Conservation (phyloP, 1,140 invertebrate genomes). For the Lerema accius region DNA sequence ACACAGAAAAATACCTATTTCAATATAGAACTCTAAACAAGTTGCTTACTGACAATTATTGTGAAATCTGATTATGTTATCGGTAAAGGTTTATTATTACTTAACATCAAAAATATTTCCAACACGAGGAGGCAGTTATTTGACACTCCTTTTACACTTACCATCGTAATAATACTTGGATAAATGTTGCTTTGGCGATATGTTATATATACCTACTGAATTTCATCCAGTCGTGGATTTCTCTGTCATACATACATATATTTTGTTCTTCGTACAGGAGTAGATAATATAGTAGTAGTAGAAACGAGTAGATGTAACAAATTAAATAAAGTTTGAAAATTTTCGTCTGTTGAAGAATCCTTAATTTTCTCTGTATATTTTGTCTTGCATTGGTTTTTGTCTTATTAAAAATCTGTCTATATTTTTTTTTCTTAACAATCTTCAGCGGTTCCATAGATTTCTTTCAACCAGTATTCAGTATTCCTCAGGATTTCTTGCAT, state of each 20-base stretch:
- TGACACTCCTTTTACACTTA: conserved; percentile 61
- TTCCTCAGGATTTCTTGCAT: too few relatives aligned
- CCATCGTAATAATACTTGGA: conserved; percentile 42
- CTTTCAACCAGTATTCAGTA: too few relatives aligned
- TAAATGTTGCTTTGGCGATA: conserved; percentile 47
- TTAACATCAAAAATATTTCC: conserved; percentile 50
- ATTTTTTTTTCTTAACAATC: too few relatives aligned
- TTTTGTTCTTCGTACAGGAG: neutral
- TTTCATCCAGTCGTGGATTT: conserved; percentile 66
- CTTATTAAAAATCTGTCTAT: too few relatives aligned
- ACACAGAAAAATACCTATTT: too few relatives aligned
- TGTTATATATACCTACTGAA: conserved; percentile 50
- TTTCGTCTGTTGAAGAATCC: neutral
- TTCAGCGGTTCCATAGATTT: too few relatives aligned
- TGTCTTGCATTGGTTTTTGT: too few relatives aligned
- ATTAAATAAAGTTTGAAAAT: neutral
- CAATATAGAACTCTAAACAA: neutral
- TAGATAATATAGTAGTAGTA: neutral
- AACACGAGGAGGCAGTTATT: conserved; percentile 46
- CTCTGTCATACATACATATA: conserved; percentile 24
- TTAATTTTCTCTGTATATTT: neutral
- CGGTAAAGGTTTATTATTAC: conserved; percentile 18
- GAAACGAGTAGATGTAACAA: too few relatives aligned
- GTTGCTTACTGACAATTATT: conserved; percentile 3
- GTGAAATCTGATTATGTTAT: conserved; percentile 12